Base-by-base conservation (phyloP, 2,888 invertebrate genomes). In the Malthinus seriepunctatus region DNA sequence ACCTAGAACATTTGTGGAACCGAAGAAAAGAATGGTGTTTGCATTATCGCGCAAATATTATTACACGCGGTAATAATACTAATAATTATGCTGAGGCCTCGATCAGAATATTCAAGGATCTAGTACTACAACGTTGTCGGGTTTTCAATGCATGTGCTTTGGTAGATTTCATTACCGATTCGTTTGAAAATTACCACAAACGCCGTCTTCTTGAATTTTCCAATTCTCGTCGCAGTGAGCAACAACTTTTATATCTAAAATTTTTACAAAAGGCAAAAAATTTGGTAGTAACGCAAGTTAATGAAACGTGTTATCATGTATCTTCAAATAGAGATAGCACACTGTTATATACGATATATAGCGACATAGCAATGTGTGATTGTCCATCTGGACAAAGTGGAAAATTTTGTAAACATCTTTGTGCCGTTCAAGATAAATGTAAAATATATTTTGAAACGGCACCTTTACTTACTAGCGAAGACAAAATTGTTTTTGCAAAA, bases 21-120 rank as follows among this genome's bases (percentile, higher is more conserved):
- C 15, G 50, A 1, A 37, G 6, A 35, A 8, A 8, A 2, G 50
- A 50, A 23, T 37, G 50, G 50, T 31, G 32, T 31, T 8, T 31
- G 12, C 10, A 7, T 53, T 56, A 67, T 48, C 64, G 64, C 12
- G 64, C 64, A 51, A 63, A 64, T 51, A 57, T 23, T 5, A 23
- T 23, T 23, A 23, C 23, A 23, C 23, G 23, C 23, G 23, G 23
- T 5, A 23, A 23, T 23, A 23, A 23, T 5, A 23, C 23, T 23
- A 23, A 23, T 23, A 23, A 23, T 23, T 23, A 56, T 50, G 63
- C 57, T 6, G 67, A 65, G 48, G 63, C 65, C 32, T 65, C 66
- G 10, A 67, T 67, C 46, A 31, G 60, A 48, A 61, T 68, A 42
- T 60, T 67, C 48, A 66, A 62, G 57, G 61, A 65, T 52, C 63